Percentiles rank a stretch among this genome's conserved stretches.
phyloP scores from a whole-genome alignment of 2,113 vertebrate genomes.

The Hystrix cristata region DNA sequence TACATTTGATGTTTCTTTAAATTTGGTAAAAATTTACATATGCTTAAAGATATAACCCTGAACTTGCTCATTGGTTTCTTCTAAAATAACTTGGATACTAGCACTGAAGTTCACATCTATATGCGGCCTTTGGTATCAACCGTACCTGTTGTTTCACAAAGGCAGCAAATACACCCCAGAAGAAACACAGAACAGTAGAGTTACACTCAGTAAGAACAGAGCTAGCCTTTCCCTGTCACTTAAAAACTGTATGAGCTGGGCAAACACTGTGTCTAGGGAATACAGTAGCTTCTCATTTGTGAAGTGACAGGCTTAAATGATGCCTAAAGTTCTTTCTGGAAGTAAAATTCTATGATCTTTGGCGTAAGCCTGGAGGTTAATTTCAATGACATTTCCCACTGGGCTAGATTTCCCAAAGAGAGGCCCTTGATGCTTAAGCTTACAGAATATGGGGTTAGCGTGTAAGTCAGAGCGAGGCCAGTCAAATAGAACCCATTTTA shows the following conservation, averaged over 20 bases:
- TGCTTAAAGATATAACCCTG: background rate
- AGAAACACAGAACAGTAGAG: background rate
- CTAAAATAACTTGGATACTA: background rate
- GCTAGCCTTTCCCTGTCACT: background rate
- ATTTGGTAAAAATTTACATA: background rate
- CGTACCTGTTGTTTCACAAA: background rate
- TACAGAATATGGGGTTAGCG: background rate
- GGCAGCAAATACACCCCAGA: background rate
- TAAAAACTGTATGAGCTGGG: background rate
- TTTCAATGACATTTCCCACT: constrained; percentile 11
- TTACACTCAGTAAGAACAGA: background rate
- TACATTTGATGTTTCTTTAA: constrained; percentile 17
- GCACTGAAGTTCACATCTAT: background rate
- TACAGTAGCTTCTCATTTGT: background rate
- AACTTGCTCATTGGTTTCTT: background rate
- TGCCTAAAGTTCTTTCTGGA: background rate
- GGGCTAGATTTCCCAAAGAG: background rate
- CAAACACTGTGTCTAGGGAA: background rate
- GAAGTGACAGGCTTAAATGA: background rate
- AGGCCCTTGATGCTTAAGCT: background rate
- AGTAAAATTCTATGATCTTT: constrained; percentile 46
- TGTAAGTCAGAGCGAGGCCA: background rate
- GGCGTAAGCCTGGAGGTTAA: constrained; percentile 27
- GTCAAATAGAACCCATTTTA: constrained; percentile 40
- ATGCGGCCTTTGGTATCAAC: background rate